These are phyloP conservation scores for Dendrocincla fuliginosa DNA, from an alignment of 2,797 vertebrate species.

Conservation along the genomic window DNA sequence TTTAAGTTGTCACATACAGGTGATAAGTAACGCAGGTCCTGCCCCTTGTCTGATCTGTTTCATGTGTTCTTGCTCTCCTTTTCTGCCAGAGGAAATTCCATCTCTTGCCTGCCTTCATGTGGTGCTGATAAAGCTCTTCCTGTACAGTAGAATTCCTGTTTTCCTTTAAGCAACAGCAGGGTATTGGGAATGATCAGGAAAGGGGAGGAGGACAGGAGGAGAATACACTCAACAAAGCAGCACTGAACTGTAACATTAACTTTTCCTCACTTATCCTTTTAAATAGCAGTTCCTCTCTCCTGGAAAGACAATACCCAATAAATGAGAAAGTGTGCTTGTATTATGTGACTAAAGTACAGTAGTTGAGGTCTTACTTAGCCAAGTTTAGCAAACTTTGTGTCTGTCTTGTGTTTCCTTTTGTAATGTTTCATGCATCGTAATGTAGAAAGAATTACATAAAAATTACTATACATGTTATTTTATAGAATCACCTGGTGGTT, in stretches of 20 bases:
- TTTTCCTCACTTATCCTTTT: conserved; percentile 57
- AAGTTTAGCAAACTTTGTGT: conserved; percentile 24
- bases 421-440: conserved; percentile 23
- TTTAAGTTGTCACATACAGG: conserved; percentile 79
- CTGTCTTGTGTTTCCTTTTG: conserved; percentile 27
- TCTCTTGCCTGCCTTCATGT: conserved; percentile 94
- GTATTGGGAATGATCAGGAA: conserved; percentile 89
- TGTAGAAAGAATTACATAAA: conserved; percentile 44
- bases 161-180: conserved; percentile 86
- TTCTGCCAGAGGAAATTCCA: conserved; percentile 97
- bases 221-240: conserved; percentile 73
- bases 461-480: conserved; percentile 20
- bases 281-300: conserved; percentile 2
- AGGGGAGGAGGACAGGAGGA: conserved; percentile 80
- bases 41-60: conserved; percentile 79
- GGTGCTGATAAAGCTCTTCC: conserved; percentile 98
- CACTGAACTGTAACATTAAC: conserved; percentile 56
- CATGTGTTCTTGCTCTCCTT: conserved; percentile 77
- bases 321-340: neutral
- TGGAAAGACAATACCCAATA: conserved; percentile 13
- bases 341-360: neutral
- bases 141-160: conserved; percentile 98
- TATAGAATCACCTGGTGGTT: conserved; percentile 51
- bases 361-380: neutral
- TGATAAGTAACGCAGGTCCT: conserved; percentile 80